Evolutionary conservation across 1,140 invertebrate genomes (phyloP), one percentile per base, ranked within the genome.

Genomic region (Aphis gossypii): DNA sequence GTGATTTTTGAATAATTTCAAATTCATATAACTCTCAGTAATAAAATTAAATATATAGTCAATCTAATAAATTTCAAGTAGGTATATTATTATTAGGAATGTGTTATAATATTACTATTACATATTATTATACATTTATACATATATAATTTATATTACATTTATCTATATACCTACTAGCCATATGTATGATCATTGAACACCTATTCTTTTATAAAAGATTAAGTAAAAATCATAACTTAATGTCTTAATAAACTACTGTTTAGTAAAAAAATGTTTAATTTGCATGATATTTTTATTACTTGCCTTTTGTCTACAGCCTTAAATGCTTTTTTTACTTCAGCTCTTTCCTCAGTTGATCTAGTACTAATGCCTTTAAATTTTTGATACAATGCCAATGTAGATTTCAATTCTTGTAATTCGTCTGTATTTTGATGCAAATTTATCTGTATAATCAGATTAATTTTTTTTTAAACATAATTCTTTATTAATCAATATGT

Each of bases 241-340:
- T 76, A 41, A 41, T 41, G 38, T 41, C 38, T 41, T 41, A 41
- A 41, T 41, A 5, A 68, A 18, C 4, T 68, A 68, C 30, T 68
- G 30, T n/a, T n/a, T n/a, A n/a, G 14, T 68, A 76, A 76, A 76
- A 76, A 35, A n/a, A 18, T n/a, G 23, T 68, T 92, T n/a, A 46
- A 83, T n/a, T 76, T 35, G 23, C 1, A 11, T n/a, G n/a, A n/a
- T n/a, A 76, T n/a, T 76, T 76, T n/a, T 2, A 21, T 48, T 41
- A 21, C 60, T 93, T 14, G 89, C 84, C 91, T 91, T 91, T 89
- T 94, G 21, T 94, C 93, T 8, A 94, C 25, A 46, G 41, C 82
- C 56, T 86, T 83, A 86, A 94, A 94, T 6, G 89, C 76, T 87
- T 94, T 94, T 84, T 94, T 94, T 23, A 86, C 48, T 91, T 94